Evolutionary conservation across 1,140 invertebrate species (phyloP), one percentile per base, ranked within the genome.

Genomic region (Drosophila yakuba): DNA sequence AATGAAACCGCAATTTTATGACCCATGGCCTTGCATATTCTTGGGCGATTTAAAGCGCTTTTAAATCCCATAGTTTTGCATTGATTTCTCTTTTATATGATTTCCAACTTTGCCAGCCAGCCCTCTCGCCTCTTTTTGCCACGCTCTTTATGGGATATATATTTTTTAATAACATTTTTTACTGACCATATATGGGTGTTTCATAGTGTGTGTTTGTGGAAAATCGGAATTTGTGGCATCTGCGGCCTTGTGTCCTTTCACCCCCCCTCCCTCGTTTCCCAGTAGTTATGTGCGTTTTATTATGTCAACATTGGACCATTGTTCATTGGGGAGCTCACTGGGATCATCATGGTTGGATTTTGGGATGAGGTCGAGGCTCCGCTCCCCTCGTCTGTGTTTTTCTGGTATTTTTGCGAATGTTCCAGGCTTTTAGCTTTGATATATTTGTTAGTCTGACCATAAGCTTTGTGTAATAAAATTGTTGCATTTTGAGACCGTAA

Each of bases 221-320:
- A 73, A 76, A 86, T 71, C 77, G 82, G 75, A 86, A 86, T 88
- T 86, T 86, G 83, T 68, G 83, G 83, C 83, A 86, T 83, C 83
- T 86, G 83, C 67, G 83, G 79, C 79, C 79, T 88, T 63, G 80
- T 78, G 69, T 68, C 71, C 73, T 67, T 68, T 72, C 56, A 51
- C 59, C 44, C 63, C 59, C 25, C 59, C 44, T 59, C 59, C 25
- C 39, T n/a, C 43, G 6, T 55, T 71, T 47, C 63, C 54, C 71
- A 66, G 66, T 88, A 83, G 83, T 86, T 86, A 88, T 83, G 76
- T 86, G 83, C 79, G 71, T 85, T 80, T 86, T 88, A 86, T 88
- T 88, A 88, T 86, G 83, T 88, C 79, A 86, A 88, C 83, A 88
- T 88, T 68, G 83, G 78, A 67, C 69, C 79, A 86, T 86, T 86